These are phyloP conservation scores for Nomada fucata DNA, from an alignment of 2,888 invertebrate genomes.

Conservation along the genomic window DNA sequence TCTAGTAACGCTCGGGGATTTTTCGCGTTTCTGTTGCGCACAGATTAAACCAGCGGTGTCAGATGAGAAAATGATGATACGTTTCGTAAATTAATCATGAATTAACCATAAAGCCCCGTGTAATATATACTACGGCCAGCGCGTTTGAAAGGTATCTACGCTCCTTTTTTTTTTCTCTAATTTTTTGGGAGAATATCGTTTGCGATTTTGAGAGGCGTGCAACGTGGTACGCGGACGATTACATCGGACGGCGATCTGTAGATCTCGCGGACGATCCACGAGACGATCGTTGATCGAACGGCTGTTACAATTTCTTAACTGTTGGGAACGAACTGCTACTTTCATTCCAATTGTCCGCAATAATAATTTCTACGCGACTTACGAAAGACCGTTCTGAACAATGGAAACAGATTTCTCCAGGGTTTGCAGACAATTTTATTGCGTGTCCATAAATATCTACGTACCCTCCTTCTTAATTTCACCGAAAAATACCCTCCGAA, in stretches of 20 bases:
- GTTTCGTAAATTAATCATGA: constrained; percentile 48
- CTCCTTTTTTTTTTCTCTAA: background rate
- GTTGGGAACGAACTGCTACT: no score
- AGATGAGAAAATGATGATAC: constrained; percentile 58
- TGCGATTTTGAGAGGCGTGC: background rate
- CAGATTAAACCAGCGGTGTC: constrained; percentile 11
- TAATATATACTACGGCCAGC: constrained; percentile 19
- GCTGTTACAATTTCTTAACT: no score
- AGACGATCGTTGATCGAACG: no score
- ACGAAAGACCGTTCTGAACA: no score
- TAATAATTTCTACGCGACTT: no score
- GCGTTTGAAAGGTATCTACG: background rate
- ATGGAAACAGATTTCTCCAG: no score
- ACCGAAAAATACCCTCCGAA: no score
- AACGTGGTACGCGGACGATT: background rate
- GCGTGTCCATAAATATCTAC: no score
- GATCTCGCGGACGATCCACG: background rate
- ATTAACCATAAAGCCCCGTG: constrained; percentile 45
- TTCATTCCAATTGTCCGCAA: no score
- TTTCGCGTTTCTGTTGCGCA: background rate
- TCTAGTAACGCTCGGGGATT: constrained; percentile 14
- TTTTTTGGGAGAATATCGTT: background rate
- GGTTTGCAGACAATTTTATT: no score
- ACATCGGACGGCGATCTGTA: constrained; percentile 1
- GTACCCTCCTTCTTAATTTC: no score